A percentile compares a stretch with the other conserved stretches of the same genome.
These are phyloP conservation scores for Festucalex cinctus DNA, from an alignment of 2,113 vertebrate genomes.

Conservation along the genomic window DNA sequence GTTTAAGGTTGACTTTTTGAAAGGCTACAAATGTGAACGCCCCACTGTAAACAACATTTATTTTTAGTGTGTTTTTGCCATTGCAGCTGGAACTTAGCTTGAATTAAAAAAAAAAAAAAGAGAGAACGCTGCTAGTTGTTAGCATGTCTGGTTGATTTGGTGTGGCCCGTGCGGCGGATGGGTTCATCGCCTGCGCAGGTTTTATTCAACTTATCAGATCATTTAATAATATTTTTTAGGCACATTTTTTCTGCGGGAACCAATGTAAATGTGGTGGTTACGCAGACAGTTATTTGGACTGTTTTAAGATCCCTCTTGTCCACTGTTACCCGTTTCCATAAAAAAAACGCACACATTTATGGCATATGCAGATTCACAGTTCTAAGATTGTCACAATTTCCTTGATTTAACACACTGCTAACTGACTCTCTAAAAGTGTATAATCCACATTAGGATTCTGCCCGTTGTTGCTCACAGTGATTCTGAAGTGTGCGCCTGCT, in stretches of 20 bases:
- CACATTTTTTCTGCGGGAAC: too few species aligned
- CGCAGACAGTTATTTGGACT: too few species aligned
- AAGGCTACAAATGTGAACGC: neutral
- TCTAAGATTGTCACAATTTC: too few species aligned
- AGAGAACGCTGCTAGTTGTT: conserved; percentile 14
- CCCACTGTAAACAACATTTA: conserved; percentile 5
- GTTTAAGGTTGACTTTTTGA: too few species aligned
- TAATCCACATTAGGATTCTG: neutral
- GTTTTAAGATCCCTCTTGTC: too few species aligned
- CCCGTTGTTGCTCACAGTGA: neutral
- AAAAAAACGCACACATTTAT: too few species aligned
- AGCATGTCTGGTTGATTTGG: conserved; percentile 35
- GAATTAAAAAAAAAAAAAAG: conserved; percentile 29
- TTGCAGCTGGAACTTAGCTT: conserved; percentile 37
- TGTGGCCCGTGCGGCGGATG: conserved; percentile 25
- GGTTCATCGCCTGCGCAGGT: conserved; percentile 41
- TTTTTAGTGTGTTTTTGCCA: conserved; percentile 18
- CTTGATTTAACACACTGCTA: too few species aligned
- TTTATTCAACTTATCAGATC: conserved; percentile 56
- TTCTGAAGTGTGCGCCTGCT: conserved; percentile 33
- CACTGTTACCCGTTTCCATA: too few species aligned
- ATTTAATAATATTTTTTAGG: too few species aligned
- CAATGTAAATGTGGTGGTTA: too few species aligned
- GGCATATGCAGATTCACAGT: too few species aligned
- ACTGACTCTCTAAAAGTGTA: neutral